Evolutionary conservation across 2,797 vertebrate species (phyloP).

Genomic region (Urocyon cinereoargenteus): DNA sequence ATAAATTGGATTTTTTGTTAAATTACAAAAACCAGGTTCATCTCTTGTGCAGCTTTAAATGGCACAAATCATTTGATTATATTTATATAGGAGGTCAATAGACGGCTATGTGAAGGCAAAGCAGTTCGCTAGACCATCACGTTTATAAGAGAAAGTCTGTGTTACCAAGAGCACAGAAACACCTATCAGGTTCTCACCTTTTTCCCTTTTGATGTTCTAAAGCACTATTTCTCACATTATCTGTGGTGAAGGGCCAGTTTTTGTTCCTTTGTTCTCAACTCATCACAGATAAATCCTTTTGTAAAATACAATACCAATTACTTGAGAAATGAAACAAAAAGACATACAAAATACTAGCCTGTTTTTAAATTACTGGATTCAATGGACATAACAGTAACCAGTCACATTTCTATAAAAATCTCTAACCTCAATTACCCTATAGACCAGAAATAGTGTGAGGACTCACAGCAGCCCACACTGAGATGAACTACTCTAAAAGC

Average conservation of each 20-base stretch:
- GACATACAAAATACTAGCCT: not conserved
- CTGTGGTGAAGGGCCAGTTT: conserved; percentile 20
- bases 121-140: conserved; percentile 43
- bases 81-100: conserved; percentile 65
- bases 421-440: not conserved
- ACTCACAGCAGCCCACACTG: not conserved
- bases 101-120: conserved; percentile 52
- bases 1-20: conserved; percentile 77
- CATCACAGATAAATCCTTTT: conserved; percentile 50
- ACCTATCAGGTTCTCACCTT: not conserved
- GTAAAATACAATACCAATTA: conserved; percentile 40
- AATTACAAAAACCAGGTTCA: conserved; percentile 69
- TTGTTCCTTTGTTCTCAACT: conserved; percentile 62
- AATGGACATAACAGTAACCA: not conserved
- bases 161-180: conserved; percentile 50
- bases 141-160: conserved; percentile 35
- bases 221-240: conserved; percentile 54
- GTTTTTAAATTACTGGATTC: conserved; percentile 25
- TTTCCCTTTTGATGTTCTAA: conserved; percentile 33
- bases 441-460: not conserved
- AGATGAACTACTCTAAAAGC: not conserved
- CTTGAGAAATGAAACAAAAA: conserved; percentile 57
- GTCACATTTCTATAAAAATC: conserved; percentile 18
- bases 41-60: conserved; percentile 59
- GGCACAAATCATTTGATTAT: conserved; percentile 74